A percentile compares a stretch with the other conserved stretches of the same genome.
phyloP scores from a whole-genome alignment of 2,888 invertebrate species.

The Amiota mariae region DNA sequence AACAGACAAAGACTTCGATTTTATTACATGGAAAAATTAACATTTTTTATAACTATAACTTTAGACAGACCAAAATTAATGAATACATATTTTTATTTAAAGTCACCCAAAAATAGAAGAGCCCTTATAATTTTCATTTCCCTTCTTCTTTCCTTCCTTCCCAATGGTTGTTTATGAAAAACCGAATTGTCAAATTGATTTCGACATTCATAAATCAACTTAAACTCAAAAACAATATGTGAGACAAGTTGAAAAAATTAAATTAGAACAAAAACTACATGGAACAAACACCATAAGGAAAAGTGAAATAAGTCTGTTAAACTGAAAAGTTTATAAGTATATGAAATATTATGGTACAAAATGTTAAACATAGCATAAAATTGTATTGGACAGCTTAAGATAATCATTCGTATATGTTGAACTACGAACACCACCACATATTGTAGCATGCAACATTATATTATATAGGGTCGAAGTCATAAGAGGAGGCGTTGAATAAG shows the following conservation, averaged over 20 bases:
- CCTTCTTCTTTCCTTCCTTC: too few relatives aligned
- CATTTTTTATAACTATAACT: too few relatives aligned
- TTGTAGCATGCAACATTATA: background rate
- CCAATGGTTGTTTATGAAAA: background rate
- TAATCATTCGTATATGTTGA: background rate
- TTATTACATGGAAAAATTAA: too few relatives aligned
- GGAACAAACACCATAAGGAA: background rate
- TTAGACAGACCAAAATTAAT: too few relatives aligned
- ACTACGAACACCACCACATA: background rate
- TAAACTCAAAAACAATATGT: slow-evolving; percentile 40
- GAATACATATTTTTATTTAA: too few relatives aligned
- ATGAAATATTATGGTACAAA: slow-evolving; percentile 46
- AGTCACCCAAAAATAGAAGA: too few relatives aligned
- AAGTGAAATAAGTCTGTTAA: background rate
- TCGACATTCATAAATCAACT: slow-evolving; percentile 63
- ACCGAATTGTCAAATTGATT: slow-evolving; percentile 60
- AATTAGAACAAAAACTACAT: slow-evolving; percentile 50
- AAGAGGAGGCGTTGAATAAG: slow-evolving; percentile 1
- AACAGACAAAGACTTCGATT: too few relatives aligned
- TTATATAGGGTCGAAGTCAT: background rate
- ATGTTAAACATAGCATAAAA: slow-evolving; percentile 65
- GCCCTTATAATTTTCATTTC: too few relatives aligned
- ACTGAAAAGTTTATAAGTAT: background rate
- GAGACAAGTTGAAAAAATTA: slow-evolving; percentile 51
- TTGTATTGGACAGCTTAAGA: slow-evolving; percentile 56